Evolutionary conservation across 2,113 vertebrate genomes (phyloP).

Genomic region (Malurus cyaneus): DNA sequence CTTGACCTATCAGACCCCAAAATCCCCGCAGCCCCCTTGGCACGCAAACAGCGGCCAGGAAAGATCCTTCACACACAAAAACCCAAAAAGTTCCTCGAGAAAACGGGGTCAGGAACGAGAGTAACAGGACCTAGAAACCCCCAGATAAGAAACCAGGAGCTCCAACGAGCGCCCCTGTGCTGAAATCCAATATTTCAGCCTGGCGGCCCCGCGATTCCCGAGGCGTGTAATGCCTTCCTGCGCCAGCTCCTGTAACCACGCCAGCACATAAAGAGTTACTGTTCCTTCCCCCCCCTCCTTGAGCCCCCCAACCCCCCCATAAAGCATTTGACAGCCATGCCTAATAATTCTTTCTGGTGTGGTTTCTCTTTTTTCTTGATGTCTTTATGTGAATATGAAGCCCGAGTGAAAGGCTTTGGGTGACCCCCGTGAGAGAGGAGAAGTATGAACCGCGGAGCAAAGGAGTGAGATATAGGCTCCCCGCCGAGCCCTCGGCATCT

Average conservation of each 20-base stretch:
- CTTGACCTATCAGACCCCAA: neutral
- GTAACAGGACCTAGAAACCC: neutral
- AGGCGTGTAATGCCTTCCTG: conserved; percentile 7
- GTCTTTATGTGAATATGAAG: conserved; percentile 96
- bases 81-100: neutral
- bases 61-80: neutral
- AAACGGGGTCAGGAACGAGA: neutral
- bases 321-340: conserved; percentile 96
- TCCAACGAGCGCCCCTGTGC: neutral
- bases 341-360: conserved; percentile 98
- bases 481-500: conserved; percentile 85
- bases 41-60: neutral
- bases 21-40: neutral
- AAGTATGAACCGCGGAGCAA: conserved; percentile 79
- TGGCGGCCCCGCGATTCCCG: neutral
- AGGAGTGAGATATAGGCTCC: conserved; percentile 80
- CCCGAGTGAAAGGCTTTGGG: conserved; percentile 88
- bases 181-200: neutral
- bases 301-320: conserved; percentile 15
- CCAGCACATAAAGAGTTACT: conserved; percentile 71
- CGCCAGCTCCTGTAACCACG: conserved; percentile 51
- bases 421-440: conserved; percentile 88
- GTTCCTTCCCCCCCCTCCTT: conserved; percentile 2
- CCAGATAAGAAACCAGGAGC: neutral
- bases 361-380: conserved; percentile 90